Percentiles rank a stretch among this genome's conserved stretches.
These are phyloP conservation scores for Porites lutea DNA, from an alignment of 64 coral and sea anemone genomes.

Conservation along the genomic window DNA sequence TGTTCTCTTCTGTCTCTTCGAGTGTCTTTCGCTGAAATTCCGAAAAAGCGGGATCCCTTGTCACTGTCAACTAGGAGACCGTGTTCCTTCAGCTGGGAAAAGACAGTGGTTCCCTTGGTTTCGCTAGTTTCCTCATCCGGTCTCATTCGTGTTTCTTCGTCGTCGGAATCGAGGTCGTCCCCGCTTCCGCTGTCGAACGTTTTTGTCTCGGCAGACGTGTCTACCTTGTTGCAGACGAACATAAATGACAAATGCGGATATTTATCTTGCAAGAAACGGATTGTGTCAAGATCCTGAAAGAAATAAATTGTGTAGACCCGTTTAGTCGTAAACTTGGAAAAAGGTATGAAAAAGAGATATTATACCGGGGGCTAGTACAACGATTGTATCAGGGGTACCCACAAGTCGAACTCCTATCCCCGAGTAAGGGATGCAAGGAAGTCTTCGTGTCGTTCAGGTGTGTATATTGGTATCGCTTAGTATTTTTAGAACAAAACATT, in stretches of 20 bases:
- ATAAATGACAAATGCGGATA: constrained; percentile 51
- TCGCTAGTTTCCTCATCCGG: not conserved
- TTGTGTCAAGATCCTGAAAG: constrained; percentile 45
- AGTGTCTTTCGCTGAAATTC: not conserved
- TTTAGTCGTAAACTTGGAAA: too few relatives aligned
- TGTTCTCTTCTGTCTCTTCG: not conserved
- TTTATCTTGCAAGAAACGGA: constrained; percentile 58
- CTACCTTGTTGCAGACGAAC: constrained; percentile 70
- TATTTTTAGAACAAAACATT: too few relatives aligned
- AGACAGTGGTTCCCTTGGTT: not conserved
- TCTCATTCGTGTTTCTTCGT: not conserved
- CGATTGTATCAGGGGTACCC: too few relatives aligned
- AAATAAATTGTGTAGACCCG: not conserved
- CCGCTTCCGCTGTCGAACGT: not conserved
- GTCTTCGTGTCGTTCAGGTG: too few relatives aligned
- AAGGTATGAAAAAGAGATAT: too few relatives aligned
- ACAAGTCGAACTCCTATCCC: too few relatives aligned
- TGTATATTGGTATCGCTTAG: too few relatives aligned
- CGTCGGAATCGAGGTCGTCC: not conserved
- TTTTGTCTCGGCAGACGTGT: not conserved
- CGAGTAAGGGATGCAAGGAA: too few relatives aligned
- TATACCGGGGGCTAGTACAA: too few relatives aligned
- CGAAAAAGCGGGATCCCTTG: not conserved
- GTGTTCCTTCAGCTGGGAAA: not conserved
- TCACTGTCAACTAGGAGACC: not conserved